These are phyloP conservation scores for Odocoileus virginianus DNA, from an alignment of 2,113 vertebrate genomes.

Conservation along the genomic window DNA sequence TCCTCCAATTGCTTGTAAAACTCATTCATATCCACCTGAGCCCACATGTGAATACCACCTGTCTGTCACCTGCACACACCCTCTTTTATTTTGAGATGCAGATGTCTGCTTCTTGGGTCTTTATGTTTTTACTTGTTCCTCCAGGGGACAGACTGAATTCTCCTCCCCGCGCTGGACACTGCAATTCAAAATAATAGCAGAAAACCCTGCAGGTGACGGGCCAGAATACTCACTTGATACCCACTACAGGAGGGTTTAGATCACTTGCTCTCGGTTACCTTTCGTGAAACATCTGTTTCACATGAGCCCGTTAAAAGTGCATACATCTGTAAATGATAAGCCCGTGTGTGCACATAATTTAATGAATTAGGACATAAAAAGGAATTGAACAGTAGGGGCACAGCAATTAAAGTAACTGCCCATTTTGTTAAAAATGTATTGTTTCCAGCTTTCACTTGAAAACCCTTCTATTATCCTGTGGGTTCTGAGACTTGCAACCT, in stretches of 20 bases:
- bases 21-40: not conserved
- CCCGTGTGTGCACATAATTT: constrained; percentile 76
- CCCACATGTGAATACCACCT: constrained; percentile 23
- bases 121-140: constrained; percentile 49
- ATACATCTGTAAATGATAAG: constrained; percentile 85
- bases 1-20: not conserved
- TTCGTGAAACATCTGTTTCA: constrained; percentile 77
- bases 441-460: constrained; percentile 77
- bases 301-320: constrained; percentile 76
- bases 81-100: constrained; percentile 19
- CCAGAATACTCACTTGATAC: constrained; percentile 71
- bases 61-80: not conserved
- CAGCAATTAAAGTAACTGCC: constrained; percentile 79
- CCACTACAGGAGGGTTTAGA: constrained; percentile 31
- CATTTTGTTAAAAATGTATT: constrained; percentile 82
- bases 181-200: constrained; percentile 36
- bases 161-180: constrained; percentile 41
- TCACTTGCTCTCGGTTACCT: constrained; percentile 68
- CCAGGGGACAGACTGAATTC: constrained; percentile 20
- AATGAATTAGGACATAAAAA: constrained; percentile 83
- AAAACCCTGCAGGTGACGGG: constrained; percentile 70
- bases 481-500: constrained; percentile 32
- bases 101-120: not conserved
- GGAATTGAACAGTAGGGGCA: constrained; percentile 82
- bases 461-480: constrained; percentile 58